Base-by-base conservation (phyloP, 1,140 invertebrate species). In the Leptoteleia sp. region DNA sequence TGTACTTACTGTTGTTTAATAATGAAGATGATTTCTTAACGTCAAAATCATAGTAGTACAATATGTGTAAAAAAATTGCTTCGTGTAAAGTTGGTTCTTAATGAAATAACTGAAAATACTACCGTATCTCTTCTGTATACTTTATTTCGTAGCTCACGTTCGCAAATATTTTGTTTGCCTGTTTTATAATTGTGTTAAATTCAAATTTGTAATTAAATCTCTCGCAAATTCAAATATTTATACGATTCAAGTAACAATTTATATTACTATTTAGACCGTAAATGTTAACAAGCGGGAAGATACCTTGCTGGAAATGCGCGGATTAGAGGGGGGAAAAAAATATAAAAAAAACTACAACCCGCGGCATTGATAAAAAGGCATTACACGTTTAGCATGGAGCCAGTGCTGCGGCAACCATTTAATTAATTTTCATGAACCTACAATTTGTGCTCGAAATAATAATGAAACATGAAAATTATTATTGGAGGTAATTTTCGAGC, bases 381-480 rank as follows among this genome's bases (percentile, higher is more conserved):
- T 40, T 57, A 35, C 43, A 50, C 29, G 40, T 55, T 47, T 4
- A 19, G 3, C 22, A 5, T 22, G 17, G 2, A 25, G 8, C 15
- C 5, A 54, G 1, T 3, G 4, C 7, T 3, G 2, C 17, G 5
- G 12, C 31, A 47, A 27, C 12, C 25, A 27, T 50, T 50, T 50
- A 50, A 70, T 59, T 70, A 50, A 50, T 70, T 70, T 67, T 50
- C 35, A 70, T 50, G n/a, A 50, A 59, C 43, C n/a, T 12, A 27
- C 13, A 59, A 59, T 70, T 50, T 19, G n/a, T 40, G 54, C 54
- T 35, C 5, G 22, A 68, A 42, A 47, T 68, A 68, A 68, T 57
- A 68, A 68, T 55, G 50, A 67, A 67, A 47, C 50, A 47, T 55
- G 42, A 48, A 57, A 29, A 68, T 68, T 68, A 57, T 47, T 57